phyloP scores from a whole-genome alignment of 2,888 invertebrate genomes.

The Mystacides longicornis region DNA sequence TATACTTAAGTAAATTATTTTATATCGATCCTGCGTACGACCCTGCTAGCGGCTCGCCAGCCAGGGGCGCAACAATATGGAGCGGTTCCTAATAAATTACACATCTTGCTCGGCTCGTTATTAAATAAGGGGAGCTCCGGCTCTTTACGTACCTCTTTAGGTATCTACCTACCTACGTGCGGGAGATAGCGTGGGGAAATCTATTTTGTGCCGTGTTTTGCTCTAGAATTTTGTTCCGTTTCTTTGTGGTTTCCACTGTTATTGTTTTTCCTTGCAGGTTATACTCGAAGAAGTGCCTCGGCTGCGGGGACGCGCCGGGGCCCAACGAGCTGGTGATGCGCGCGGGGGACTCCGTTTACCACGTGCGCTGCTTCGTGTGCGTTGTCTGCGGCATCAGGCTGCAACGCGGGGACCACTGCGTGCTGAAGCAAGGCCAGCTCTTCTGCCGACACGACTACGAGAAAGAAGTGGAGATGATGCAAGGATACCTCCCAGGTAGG shows the following conservation, averaged over 20 bases:
- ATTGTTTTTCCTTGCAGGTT: slow-evolving; percentile 50
- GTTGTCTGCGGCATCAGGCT: slow-evolving; percentile 89
- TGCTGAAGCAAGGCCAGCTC: slow-evolving; percentile 86
- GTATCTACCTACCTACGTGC: neutral
- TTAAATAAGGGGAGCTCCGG: neutral
- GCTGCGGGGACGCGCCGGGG: slow-evolving; percentile 82
- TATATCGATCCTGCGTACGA: too few species aligned
- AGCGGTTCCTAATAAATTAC: slow-evolving; percentile 1
- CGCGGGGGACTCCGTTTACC: slow-evolving; percentile 85
- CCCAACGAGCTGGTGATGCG: slow-evolving; percentile 96
- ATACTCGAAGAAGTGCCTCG: slow-evolving; percentile 90
- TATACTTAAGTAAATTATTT: too few species aligned
- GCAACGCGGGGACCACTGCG: slow-evolving; percentile 94
- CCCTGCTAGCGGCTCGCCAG: too few species aligned
- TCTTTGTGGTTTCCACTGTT: neutral
- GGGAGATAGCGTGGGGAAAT: neutral
- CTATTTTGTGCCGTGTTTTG: neutral
- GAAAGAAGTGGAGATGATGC: slow-evolving; percentile 85
- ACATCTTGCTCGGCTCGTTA: neutral
- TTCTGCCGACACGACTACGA: slow-evolving; percentile 91
- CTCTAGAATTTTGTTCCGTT: neutral
- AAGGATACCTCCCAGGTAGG: slow-evolving; percentile 32
- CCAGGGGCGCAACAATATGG: too few species aligned
- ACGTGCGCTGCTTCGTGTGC: slow-evolving; percentile 93
- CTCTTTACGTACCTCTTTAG: neutral